Conservation (phyloP, 2,888 invertebrate genomes). For the Oscheius onirici region DNA sequence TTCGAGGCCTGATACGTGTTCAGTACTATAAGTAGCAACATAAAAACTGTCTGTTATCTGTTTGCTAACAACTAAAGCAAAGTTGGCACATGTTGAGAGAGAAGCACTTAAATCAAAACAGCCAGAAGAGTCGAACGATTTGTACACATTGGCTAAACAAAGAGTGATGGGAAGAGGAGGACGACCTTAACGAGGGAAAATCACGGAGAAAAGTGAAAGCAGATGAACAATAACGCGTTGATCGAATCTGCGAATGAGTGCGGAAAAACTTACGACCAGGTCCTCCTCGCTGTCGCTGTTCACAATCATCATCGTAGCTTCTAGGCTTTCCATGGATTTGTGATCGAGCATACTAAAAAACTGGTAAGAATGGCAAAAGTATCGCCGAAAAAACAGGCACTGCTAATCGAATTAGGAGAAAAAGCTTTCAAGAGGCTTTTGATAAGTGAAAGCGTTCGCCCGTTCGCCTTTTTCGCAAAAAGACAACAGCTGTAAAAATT, state of each 20-base stretch:
- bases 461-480: neutral
- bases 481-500: neutral
- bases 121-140: too few relatives aligned
- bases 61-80: too few relatives aligned
- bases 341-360: constrained; percentile 19
- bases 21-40: too few relatives aligned
- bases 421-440: neutral
- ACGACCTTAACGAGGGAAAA: neutral
- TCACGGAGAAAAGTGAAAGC: neutral
- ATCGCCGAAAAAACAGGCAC: constrained; percentile 16
- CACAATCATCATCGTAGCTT: constrained; percentile 16
- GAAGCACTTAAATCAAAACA: too few relatives aligned
- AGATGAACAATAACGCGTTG: constrained; percentile 9
- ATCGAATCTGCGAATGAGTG: constrained; percentile 1
- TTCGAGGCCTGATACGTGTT: too few relatives aligned
- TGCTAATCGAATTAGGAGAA: constrained; percentile 20
- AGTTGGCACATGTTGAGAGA: too few relatives aligned
- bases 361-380: neutral
- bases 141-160: too few relatives aligned
- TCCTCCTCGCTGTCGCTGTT: constrained; percentile 26
- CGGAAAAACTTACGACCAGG: constrained; percentile 11
- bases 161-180: too few relatives aligned
- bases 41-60: too few relatives aligned
- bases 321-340: constrained; percentile 12
- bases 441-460: neutral